Conservation (phyloP, 2,888 invertebrate genomes). For the Sthenelais limicola region DNA sequence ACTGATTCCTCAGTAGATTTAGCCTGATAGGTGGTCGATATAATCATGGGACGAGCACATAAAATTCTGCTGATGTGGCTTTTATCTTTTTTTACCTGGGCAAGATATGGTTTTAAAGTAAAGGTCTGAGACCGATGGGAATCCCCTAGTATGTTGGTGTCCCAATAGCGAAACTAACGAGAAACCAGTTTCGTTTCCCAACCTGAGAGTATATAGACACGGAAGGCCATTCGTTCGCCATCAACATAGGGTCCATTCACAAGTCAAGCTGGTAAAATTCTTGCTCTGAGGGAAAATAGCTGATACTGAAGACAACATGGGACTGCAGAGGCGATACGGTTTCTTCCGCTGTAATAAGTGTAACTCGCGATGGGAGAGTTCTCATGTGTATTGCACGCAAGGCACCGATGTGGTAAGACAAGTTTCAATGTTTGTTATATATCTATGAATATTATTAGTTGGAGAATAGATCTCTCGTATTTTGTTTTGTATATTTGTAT, state of each 20-base stretch:
- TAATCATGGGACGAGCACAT: too few relatives aligned
- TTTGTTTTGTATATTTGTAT: neutral
- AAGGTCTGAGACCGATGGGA: neutral
- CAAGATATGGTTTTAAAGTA: too few relatives aligned
- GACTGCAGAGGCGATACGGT: constrained; percentile 34
- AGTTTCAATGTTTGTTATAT: neutral
- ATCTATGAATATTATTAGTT: neutral
- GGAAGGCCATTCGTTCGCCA: too few relatives aligned
- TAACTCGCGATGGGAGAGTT: constrained; percentile 36
- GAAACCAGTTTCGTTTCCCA: neutral
- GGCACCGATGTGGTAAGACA: neutral
- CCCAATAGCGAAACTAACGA: neutral
- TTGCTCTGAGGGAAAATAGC: neutral
- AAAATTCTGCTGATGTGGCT: too few relatives aligned
- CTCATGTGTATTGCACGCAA: constrained; percentile 23
- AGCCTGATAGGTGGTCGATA: too few relatives aligned
- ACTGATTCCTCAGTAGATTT: too few relatives aligned
- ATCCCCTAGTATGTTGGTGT: constrained; percentile 1
- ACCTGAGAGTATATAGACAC: neutral
- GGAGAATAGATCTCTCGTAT: neutral
- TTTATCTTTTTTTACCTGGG: too few relatives aligned
- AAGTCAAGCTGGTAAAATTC: too few relatives aligned
- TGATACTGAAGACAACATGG: neutral
- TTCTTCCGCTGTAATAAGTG: constrained; percentile 38
- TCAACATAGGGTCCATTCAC: too few relatives aligned